Evolutionary conservation across 2,888 invertebrate genomes (phyloP).

Genomic region (Kryphioiulus occultus): DNA sequence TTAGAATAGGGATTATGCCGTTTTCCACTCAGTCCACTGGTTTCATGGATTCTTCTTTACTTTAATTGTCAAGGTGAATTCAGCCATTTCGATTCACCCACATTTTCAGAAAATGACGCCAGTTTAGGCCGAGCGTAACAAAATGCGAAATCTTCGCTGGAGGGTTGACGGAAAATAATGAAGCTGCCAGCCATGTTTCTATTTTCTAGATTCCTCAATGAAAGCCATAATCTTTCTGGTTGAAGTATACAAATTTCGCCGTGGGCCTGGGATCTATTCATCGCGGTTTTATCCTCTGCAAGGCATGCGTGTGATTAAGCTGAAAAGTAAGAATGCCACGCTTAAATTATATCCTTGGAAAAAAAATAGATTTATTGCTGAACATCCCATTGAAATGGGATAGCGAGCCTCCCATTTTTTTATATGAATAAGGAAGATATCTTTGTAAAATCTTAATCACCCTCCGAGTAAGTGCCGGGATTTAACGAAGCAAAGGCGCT

Average conservation of each 20-base stretch:
- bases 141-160: no score
- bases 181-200: not conserved
- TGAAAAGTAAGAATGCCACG: not conserved
- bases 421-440: not conserved
- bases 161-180: not conserved
- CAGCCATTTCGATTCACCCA: no score
- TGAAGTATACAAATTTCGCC: not conserved
- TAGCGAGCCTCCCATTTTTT: not conserved
- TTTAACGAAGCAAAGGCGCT: not conserved
- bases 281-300: not conserved
- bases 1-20: no score
- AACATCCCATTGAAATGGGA: not conserved
- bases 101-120: no score
- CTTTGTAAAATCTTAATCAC: constrained; percentile 17
- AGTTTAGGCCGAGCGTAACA: no score
- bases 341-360: not conserved
- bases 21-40: no score
- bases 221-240: not conserved
- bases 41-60: no score
- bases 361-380: not conserved
- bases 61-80: no score
- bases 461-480: not conserved
- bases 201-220: not conserved
- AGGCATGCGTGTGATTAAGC: constrained; percentile 35
- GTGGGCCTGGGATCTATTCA: not conserved